These are phyloP conservation scores for Pseudochirops corinnae DNA, from an alignment of 2,797 vertebrate genomes.

Conservation along the genomic window DNA sequence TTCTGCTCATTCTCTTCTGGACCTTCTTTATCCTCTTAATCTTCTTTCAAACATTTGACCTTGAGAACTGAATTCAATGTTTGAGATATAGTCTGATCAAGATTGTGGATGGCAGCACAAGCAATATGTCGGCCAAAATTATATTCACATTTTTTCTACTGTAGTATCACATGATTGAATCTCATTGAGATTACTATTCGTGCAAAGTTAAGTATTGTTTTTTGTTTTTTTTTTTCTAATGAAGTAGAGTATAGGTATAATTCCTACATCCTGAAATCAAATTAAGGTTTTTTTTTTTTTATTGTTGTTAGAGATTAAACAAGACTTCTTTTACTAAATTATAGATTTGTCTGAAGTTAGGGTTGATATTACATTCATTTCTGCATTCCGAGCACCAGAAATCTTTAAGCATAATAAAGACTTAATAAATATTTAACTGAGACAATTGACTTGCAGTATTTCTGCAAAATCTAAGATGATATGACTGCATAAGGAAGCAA, in stretches of 20 bases:
- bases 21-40: neutral
- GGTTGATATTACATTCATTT: too few species aligned
- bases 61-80: neutral
- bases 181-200: neutral
- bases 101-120: neutral
- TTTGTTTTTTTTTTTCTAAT: neutral
- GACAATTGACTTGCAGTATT: too few species aligned
- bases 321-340: too few species aligned
- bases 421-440: too few species aligned
- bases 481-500: too few species aligned
- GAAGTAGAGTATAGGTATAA: neutral
- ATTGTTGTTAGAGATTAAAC: neutral
- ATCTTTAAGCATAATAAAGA: too few species aligned
- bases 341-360: too few species aligned
- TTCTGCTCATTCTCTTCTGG: neutral
- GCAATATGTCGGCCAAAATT: neutral
- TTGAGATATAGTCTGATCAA: neutral
- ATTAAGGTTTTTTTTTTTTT: neutral
- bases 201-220: neutral
- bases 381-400: too few species aligned
- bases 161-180: neutral
- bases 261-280: neutral
- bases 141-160: neutral
- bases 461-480: too few species aligned
- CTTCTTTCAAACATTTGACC: neutral